A percentile compares a stretch with the other conserved stretches of the same genome.
phyloP scores from a whole-genome alignment of 2,113 vertebrate genomes.

The Martes martes region DNA sequence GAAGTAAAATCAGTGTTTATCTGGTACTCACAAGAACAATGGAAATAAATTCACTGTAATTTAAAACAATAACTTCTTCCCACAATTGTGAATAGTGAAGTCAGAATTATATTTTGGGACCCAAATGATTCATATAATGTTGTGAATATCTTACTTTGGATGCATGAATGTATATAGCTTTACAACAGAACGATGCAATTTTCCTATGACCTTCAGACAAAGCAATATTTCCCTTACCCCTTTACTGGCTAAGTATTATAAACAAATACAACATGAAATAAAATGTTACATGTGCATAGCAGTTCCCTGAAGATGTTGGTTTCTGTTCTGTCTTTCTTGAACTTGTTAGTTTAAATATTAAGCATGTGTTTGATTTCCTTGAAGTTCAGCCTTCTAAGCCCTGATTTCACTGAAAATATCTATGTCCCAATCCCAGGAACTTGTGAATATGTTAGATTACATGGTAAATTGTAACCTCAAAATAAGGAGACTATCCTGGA shows the following conservation, averaged over 20 bases:
- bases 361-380: neutral
- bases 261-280: neutral
- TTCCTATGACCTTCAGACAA: slow-evolving; percentile 6
- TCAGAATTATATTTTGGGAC: slow-evolving; percentile 16
- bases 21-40: neutral
- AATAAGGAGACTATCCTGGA: neutral
- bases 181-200: slow-evolving; percentile 9
- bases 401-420: neutral
- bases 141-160: neutral
- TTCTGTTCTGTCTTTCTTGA: neutral
- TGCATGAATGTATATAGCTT: neutral
- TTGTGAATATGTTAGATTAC: neutral
- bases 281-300: neutral
- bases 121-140: neutral
- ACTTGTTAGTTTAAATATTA: neutral
- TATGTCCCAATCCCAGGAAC: neutral
- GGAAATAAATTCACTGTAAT: neutral
- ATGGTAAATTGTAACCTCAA: neutral
- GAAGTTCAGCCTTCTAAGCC: neutral
- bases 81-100: neutral
- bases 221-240: neutral
- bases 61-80: neutral
- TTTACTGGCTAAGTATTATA: neutral
- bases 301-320: neutral
- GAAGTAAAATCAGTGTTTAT: neutral